These are phyloP conservation scores for Urosaurus nigricauda DNA, from an alignment of 2,797 vertebrate genomes.

Conservation along the genomic window DNA sequence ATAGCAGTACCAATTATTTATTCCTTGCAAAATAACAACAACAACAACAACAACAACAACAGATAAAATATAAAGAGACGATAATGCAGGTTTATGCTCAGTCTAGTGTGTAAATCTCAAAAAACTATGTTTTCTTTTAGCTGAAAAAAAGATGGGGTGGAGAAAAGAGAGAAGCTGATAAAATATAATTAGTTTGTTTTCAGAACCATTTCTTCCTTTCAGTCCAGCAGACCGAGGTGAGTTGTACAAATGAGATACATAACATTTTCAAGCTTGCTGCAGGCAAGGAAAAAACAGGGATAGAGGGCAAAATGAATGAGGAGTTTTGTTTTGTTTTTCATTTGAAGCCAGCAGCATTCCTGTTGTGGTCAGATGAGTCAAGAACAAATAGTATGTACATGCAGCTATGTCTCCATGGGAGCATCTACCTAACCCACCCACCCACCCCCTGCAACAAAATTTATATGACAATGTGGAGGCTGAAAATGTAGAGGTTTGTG, in stretches of 20 bases:
- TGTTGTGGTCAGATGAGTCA: neutral
- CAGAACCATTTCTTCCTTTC: constrained; percentile 31
- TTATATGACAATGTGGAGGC: neutral
- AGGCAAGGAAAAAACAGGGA: constrained; percentile 28
- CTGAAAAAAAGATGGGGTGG: neutral
- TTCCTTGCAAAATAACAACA: constrained; percentile 29
- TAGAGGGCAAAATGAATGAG: neutral
- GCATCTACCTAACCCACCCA: too few relatives aligned
- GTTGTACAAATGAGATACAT: constrained; percentile 19
- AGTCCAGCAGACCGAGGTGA: neutral
- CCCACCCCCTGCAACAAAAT: too few relatives aligned
- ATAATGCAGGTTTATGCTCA: constrained; percentile 54
- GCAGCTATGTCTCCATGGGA: neutral
- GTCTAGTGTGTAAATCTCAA: constrained; percentile 62
- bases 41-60: neutral
- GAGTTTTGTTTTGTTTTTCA: neutral
- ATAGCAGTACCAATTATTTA: constrained; percentile 53
- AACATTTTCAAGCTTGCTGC: neutral
- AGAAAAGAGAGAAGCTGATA: neutral
- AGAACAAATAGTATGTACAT: neutral
- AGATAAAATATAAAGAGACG: neutral
- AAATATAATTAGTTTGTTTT: constrained; percentile 54
- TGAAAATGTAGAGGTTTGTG: neutral
- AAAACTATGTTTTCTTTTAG: constrained; percentile 60
- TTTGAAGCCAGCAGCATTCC: neutral